Percentiles rank a stretch among this genome's conserved stretches.
These are phyloP conservation scores for Criorhina ranunculi DNA, from an alignment of 2,888 invertebrate genomes.

Conservation along the genomic window DNA sequence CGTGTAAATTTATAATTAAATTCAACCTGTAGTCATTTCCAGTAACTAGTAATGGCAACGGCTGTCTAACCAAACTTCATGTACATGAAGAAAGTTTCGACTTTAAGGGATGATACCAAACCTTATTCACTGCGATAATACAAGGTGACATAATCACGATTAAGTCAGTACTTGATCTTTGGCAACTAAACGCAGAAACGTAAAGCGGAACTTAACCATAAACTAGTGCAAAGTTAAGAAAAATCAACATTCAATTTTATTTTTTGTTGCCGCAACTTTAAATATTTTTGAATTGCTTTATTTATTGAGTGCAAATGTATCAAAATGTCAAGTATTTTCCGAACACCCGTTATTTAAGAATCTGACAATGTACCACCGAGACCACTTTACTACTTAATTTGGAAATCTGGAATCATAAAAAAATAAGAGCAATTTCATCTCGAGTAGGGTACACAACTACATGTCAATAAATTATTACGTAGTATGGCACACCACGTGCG, in stretches of 20 bases:
- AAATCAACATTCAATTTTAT: background rate
- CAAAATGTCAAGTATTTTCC: background rate
- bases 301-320: background rate
- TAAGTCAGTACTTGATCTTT: background rate
- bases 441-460: background rate
- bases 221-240: background rate
- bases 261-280: background rate
- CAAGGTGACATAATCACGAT: background rate
- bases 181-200: background rate
- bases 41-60: constrained; percentile 2
- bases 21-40: constrained; percentile 10
- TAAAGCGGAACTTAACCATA: background rate
- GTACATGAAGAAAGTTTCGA: constrained; percentile 5
- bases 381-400: constrained; percentile 6
- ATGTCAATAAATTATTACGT: constrained; percentile 7
- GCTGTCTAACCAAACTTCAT: constrained; percentile 11
- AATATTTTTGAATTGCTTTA: background rate
- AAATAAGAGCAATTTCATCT: background rate
- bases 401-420: constrained; percentile 11
- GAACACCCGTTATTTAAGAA: background rate
- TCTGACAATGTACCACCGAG: background rate
- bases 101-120: background rate
- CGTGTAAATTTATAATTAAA: constrained; percentile 16
- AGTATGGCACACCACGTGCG: background rate
- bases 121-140: background rate